Evolutionary conservation across 2,797 vertebrate species (phyloP).

Genomic region (Ptychadena robeensis): DNA sequence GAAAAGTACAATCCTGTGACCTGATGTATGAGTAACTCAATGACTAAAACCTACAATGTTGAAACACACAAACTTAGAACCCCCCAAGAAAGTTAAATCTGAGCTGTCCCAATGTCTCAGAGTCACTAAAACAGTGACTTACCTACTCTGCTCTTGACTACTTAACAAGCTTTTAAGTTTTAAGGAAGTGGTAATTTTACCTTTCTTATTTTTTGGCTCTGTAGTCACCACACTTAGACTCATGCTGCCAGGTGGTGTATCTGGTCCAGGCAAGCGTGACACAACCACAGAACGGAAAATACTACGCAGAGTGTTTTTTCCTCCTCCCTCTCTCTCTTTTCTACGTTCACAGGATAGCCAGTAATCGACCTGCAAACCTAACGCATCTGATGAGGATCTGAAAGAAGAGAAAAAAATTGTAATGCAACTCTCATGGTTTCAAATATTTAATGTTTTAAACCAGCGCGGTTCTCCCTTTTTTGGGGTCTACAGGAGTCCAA

Average conservation of each 20-base stretch:
- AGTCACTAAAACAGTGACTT: no score
- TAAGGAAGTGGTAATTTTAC: constrained; percentile 18
- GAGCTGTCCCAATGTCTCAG: no score
- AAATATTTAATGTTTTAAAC: background rate
- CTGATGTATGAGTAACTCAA: no score
- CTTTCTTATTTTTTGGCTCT: constrained; percentile 55
- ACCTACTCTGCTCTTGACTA: no score
- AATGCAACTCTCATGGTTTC: no score
- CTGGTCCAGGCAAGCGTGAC: constrained; percentile 56
- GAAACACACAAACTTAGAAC: no score
- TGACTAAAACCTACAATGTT: no score
- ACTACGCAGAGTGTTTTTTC: constrained; percentile 48
- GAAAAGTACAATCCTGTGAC: no score
- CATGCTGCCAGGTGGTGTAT: constrained; percentile 53
- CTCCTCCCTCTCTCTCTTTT: constrained; percentile 54
- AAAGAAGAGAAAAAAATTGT: background rate
- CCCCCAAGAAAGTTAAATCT: no score
- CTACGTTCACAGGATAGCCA: constrained; percentile 46
- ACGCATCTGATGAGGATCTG: constrained; percentile 48
- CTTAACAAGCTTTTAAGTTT: no score
- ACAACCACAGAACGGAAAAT: constrained; percentile 59
- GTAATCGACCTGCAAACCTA: constrained; percentile 49
- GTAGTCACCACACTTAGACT: constrained; percentile 57
- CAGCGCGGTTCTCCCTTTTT: no score
- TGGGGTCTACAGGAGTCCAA: no score